These are phyloP conservation scores for Scytalopus superciliaris DNA, from an alignment of 2,113 vertebrate species.

Conservation along the genomic window DNA sequence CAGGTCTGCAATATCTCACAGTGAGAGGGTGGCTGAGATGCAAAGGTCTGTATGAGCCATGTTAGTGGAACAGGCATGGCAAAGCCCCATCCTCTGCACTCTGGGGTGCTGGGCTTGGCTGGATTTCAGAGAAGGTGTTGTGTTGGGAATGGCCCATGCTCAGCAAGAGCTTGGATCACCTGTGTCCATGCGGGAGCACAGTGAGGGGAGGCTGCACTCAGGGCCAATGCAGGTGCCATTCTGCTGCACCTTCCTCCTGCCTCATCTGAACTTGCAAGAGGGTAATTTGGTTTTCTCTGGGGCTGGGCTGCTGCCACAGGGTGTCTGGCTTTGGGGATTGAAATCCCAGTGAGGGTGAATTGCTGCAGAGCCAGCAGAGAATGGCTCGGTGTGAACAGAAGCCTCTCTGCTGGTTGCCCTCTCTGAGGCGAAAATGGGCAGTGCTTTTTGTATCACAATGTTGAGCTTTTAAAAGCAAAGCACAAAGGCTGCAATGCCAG, in stretches of 20 bases:
- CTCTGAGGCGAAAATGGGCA: too few relatives aligned
- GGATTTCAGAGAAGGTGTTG: rapidly evolving
- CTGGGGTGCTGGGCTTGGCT: too few relatives aligned
- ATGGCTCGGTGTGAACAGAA: rapidly evolving
- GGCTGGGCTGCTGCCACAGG: background rate
- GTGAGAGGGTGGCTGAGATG: background rate
- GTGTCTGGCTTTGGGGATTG: rapidly evolving
- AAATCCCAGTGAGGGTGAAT: too few relatives aligned
- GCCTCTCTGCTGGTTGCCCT: rapidly evolving
- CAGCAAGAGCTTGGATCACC: background rate
- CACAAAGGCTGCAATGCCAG: background rate
- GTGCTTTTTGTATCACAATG: rapidly evolving
- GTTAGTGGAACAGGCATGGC: too few relatives aligned
- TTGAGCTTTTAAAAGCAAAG: background rate
- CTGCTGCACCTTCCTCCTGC: background rate
- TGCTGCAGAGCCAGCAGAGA: rapidly evolving
- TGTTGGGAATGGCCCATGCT: too few relatives aligned
- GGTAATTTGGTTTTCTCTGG: too few relatives aligned
- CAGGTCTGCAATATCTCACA: background rate
- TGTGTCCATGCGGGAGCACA: rapidly evolving
- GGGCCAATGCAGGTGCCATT: background rate
- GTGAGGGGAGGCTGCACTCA: rapidly evolving
- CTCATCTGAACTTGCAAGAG: background rate
- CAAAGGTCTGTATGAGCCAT: too few relatives aligned
- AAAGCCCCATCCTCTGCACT: background rate